Evolutionary conservation across 2,797 vertebrate species (phyloP).

Genomic region (Sciurus vulgaris): DNA sequence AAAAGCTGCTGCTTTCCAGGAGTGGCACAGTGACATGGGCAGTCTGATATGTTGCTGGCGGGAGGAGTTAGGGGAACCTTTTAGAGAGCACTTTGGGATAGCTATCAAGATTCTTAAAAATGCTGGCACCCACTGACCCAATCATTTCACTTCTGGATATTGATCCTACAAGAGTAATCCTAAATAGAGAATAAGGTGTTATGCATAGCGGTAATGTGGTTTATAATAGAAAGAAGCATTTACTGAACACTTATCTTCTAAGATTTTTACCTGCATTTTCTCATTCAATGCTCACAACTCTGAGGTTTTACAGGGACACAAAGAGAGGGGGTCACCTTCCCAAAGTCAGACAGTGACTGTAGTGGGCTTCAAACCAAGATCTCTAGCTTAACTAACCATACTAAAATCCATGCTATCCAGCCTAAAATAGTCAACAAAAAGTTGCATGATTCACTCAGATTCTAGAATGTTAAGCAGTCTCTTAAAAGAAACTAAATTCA

Average conservation of each 20-base stretch:
- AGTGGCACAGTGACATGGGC: background rate
- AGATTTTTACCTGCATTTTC: background rate
- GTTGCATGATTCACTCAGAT: background rate
- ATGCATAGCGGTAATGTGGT: background rate
- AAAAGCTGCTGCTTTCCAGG: background rate
- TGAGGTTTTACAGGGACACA: background rate
- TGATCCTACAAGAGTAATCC: background rate
- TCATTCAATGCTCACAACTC: background rate
- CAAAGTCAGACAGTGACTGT: too few relatives aligned
- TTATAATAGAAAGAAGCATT: background rate
- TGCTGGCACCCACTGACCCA: background rate
- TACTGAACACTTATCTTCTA: background rate
- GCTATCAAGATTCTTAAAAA: conserved; percentile 1
- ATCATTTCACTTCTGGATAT: background rate
- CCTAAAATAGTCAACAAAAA: background rate
- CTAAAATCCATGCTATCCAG: background rate
- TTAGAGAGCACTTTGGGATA: background rate
- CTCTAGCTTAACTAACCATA: background rate
- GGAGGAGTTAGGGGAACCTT: background rate
- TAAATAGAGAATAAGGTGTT: background rate
- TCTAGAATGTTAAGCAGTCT: background rate
- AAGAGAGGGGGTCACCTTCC: background rate
- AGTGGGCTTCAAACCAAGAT: background rate
- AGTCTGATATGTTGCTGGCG: background rate
- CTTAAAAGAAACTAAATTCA: background rate